Percentiles rank a stretch among this genome's conserved stretches.
phyloP scores from a whole-genome alignment of 2,888 invertebrate genomes.

The Amiota mariae region DNA sequence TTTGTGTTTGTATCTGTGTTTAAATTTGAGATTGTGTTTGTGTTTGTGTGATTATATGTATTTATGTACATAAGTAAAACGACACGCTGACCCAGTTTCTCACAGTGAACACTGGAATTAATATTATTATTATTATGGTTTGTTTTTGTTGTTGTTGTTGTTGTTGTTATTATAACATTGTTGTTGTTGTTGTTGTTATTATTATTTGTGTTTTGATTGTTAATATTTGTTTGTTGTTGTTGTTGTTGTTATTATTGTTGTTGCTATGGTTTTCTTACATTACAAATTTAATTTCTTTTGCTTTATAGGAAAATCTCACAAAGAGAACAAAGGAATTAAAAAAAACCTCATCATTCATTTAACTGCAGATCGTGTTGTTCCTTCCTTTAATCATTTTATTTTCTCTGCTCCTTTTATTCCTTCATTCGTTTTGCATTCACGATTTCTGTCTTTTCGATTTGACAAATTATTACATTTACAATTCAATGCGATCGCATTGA shows the following conservation, averaged over 20 bases:
- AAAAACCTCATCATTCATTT: not conserved
- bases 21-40: slow-evolving; percentile 44
- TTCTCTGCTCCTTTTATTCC: slow-evolving; percentile 33
- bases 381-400: not conserved
- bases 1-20: slow-evolving; percentile 34
- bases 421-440: not conserved
- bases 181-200: slow-evolving; percentile 37
- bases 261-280: slow-evolving; percentile 47
- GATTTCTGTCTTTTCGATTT: no score
- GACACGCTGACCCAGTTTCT: slow-evolving; percentile 71
- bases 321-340: not conserved
- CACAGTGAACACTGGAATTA: slow-evolving; percentile 62
- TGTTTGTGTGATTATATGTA: slow-evolving; percentile 31
- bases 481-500: no score
- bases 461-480: no score
- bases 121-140: slow-evolving; percentile 67
- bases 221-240: slow-evolving; percentile 61
- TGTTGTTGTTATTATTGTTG: slow-evolving; percentile 59
- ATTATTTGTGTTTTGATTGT: slow-evolving; percentile 34
- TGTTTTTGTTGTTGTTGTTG: slow-evolving; percentile 44
- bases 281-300: not conserved
- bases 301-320: not conserved
- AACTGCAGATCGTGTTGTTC: not conserved
- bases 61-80: slow-evolving; percentile 40
- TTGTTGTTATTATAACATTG: slow-evolving; percentile 34